These are phyloP conservation scores for Eubasilissa splendida DNA, from an alignment of 2,888 invertebrate genomes.

Conservation along the genomic window DNA sequence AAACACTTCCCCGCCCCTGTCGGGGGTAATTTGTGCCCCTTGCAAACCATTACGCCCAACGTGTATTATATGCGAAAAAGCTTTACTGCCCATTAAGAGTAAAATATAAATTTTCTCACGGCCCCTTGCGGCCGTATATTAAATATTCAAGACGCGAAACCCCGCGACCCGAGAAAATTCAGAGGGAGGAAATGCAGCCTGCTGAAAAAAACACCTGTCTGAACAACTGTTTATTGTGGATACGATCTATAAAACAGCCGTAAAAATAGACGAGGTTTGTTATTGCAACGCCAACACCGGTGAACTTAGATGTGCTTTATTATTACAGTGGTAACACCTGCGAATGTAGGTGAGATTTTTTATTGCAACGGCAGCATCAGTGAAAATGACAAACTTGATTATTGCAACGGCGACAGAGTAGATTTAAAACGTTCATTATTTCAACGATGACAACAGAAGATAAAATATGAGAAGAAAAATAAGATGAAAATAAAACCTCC, in stretches of 20 bases:
- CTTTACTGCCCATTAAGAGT: slow-evolving; percentile 53
- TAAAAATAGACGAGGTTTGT: slow-evolving; percentile 17
- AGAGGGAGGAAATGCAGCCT: slow-evolving; percentile 32
- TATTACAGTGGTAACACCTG: no score
- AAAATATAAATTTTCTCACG: slow-evolving; percentile 52
- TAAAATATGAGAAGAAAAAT: no score
- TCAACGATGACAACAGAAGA: no score
- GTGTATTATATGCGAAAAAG: slow-evolving; percentile 55
- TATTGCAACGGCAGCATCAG: no score
- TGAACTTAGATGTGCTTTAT: no score
- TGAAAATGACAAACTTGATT: no score
- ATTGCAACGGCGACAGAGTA: no score
- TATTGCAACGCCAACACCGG: neutral
- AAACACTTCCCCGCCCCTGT: neutral
- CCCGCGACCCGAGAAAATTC: neutral
- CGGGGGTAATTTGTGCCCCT: slow-evolving; percentile 26
- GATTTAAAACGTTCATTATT: no score
- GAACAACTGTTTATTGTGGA: neutral
- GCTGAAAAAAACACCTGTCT: slow-evolving; percentile 47
- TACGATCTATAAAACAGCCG: neutral
- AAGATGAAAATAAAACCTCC: no score
- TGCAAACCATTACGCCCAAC: slow-evolving; percentile 40
- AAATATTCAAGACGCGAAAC: slow-evolving; percentile 55
- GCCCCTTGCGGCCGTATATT: slow-evolving; percentile 53
- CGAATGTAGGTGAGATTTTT: no score